Percentiles rank a stretch among this genome's conserved stretches.
These are phyloP conservation scores for Campylomormyrus tamandua DNA, from an alignment of 2,113 vertebrate species.

Conservation along the genomic window DNA sequence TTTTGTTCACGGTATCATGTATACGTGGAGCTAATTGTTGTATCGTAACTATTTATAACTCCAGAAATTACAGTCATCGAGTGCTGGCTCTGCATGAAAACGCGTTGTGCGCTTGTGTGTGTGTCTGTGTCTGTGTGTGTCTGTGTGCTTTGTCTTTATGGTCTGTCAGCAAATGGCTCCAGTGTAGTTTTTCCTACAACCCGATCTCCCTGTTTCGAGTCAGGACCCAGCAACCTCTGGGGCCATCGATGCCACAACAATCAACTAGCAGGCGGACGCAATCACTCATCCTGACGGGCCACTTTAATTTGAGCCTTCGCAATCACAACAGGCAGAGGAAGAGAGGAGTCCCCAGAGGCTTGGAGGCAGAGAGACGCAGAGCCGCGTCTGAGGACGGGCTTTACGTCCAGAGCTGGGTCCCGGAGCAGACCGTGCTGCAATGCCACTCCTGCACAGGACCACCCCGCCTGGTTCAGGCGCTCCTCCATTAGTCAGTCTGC, in stretches of 20 bases:
- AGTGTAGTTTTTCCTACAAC: neutral
- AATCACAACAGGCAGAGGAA: constrained; percentile 34
- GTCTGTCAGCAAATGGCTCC: constrained; percentile 14
- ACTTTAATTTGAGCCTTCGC: constrained; percentile 33
- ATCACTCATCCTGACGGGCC: constrained; percentile 33
- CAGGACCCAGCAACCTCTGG: constrained; percentile 30
- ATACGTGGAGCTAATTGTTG: neutral
- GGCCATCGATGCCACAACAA: constrained; percentile 38
- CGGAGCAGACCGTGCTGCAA: neutral
- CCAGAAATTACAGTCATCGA: too few relatives aligned
- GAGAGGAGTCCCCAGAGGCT: constrained; percentile 27
- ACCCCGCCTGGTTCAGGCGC: neutral
- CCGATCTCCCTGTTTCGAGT: neutral
- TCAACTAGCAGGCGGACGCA: constrained; percentile 29
- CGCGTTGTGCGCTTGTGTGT: neutral
- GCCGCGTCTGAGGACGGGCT: constrained; percentile 45
- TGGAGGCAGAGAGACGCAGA: constrained; percentile 17
- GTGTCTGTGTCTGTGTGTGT: neutral
- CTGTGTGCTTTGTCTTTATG: neutral
- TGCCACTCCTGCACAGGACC: neutral
- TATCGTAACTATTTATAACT: neutral
- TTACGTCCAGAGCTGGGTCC: constrained; percentile 24
- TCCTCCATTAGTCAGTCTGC: constrained; percentile 45
- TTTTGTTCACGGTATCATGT: neutral
- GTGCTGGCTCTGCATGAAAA: neutral